A percentile compares a stretch with the other conserved stretches of the same genome.
Conservation (phyloP, 1,140 invertebrate genomes). For the Vollenhovia emeryi region DNA sequence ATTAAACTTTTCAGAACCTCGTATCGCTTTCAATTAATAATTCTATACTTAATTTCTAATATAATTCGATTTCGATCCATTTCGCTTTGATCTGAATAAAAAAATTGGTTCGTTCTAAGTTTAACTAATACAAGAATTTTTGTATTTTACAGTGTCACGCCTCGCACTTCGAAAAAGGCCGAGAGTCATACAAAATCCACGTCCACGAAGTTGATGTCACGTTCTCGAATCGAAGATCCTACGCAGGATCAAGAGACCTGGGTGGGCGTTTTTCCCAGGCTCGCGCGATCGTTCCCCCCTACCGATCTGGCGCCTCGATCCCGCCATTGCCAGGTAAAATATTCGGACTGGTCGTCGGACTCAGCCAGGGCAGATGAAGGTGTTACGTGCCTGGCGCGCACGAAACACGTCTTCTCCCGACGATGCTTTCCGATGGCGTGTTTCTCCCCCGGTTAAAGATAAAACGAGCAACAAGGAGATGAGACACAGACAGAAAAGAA, state of each 20-base stretch:
- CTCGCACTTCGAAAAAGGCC: background rate
- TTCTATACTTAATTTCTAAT: background rate
- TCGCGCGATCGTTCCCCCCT: slow-evolving; percentile 54
- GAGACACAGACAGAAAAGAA: slow-evolving; percentile 45
- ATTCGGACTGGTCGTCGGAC: slow-evolving; percentile 65
- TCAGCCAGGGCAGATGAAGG: slow-evolving; percentile 79
- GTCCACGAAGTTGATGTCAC: slow-evolving; percentile 36
- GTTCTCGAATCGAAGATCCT: slow-evolving; percentile 48
- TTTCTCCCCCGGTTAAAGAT: slow-evolving; percentile 47
- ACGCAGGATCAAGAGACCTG: slow-evolving; percentile 52
- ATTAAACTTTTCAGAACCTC: background rate
- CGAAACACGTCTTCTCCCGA: slow-evolving; percentile 59
- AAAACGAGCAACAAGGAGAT: slow-evolving; percentile 39
- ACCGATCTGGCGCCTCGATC: slow-evolving; percentile 61
- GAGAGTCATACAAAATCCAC: background rate
- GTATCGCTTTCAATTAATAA: background rate
- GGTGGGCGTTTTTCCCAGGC: slow-evolving; percentile 74
- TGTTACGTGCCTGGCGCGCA: slow-evolving; percentile 77
- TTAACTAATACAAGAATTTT: background rate
- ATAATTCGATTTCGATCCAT: background rate
- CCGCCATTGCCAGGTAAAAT: slow-evolving; percentile 58
- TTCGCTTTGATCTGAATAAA: background rate
- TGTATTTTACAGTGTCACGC: background rate
- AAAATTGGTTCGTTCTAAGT: background rate
- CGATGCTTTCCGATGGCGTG: slow-evolving; percentile 38